These are phyloP conservation scores for Rhea americana DNA, from an alignment of 2,113 vertebrate genomes.

Conservation along the genomic window DNA sequence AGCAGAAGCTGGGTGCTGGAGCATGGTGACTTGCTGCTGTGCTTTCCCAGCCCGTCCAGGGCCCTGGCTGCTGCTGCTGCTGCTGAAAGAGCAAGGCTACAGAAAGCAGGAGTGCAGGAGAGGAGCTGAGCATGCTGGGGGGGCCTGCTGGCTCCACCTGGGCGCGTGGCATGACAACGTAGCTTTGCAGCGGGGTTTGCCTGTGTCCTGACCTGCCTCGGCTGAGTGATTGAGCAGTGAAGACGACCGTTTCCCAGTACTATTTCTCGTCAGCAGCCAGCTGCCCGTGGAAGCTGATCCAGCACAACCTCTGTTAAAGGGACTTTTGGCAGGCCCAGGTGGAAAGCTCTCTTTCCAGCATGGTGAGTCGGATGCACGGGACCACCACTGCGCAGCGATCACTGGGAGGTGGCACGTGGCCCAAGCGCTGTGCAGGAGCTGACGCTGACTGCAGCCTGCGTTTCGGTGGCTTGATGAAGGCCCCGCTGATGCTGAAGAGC, in stretches of 20 bases:
- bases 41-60: accelerated
- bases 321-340: no score
- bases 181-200: background rate
- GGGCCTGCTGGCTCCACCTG: accelerated
- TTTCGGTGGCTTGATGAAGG: no score
- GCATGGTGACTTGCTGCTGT: background rate
- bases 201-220: background rate
- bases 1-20: background rate
- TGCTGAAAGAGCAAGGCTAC: accelerated
- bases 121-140: accelerated
- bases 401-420: no score
- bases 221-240: accelerated
- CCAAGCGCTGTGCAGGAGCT: no score
- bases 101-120: accelerated
- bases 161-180: accelerated
- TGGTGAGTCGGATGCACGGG: background rate
- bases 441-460: no score
- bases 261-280: background rate
- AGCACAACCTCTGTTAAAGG: background rate
- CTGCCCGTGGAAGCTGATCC: accelerated
- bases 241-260: background rate
- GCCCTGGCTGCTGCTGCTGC: background rate
- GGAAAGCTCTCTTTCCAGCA: no score
- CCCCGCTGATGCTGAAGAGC: no score
- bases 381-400: accelerated